Percentiles rank a stretch among this genome's conserved stretches.
phyloP scores from a whole-genome alignment of 2,888 invertebrate genomes.

The Drosophila melanosoma region DNA sequence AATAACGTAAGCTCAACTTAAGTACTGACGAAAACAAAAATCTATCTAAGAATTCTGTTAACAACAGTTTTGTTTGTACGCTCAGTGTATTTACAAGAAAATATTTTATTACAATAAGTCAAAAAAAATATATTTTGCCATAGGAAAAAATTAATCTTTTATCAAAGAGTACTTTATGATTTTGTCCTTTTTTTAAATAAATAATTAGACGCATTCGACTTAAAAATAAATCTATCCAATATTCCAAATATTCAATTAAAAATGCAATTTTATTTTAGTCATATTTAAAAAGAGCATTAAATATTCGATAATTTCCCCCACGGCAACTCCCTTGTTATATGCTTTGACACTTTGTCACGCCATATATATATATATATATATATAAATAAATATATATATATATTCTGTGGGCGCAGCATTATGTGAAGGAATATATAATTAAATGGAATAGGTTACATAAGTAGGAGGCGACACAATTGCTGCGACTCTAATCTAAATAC shows the following conservation, averaged over 20 bases:
- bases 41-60: not conserved
- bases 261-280: not conserved
- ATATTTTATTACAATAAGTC: not conserved
- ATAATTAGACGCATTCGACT: not conserved
- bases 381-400: not conserved
- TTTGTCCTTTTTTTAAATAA: not conserved
- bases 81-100: not conserved
- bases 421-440: conserved; percentile 27
- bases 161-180: not conserved
- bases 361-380: conserved; percentile 7
- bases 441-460: conserved; percentile 29
- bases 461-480: conserved; percentile 45
- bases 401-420: conserved; percentile 13
- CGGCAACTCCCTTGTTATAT: not conserved
- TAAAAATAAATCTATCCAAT: not conserved
- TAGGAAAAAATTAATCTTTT: rapidly evolving
- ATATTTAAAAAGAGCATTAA: conserved; percentile 19
- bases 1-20: not conserved
- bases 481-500: conserved; percentile 64
- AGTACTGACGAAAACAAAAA: not conserved
- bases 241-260: not conserved
- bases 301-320: not conserved
- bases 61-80: no score
- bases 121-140: not conserved
- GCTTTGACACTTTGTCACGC: conserved; percentile 48